Evolutionary conservation across 2,888 invertebrate species (phyloP).

Genomic region (Acleris literana): DNA sequence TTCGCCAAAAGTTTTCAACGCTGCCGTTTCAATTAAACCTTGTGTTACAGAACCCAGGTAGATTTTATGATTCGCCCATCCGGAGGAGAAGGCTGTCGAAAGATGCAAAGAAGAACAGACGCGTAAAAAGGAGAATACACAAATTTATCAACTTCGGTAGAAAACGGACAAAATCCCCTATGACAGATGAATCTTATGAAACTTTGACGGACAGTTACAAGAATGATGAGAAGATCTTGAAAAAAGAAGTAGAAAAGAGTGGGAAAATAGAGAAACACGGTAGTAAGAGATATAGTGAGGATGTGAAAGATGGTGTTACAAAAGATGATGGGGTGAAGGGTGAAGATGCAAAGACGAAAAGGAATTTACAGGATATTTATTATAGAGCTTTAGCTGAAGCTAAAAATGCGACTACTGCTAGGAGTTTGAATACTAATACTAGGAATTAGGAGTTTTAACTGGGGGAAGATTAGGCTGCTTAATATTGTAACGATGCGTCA

Average conservation of each 20-base stretch:
- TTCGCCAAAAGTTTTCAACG: no score
- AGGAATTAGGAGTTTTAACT: slow-evolving; percentile 17
- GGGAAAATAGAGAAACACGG: not conserved
- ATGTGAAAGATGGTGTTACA: not conserved
- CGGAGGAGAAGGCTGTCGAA: not conserved
- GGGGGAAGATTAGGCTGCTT: no score
- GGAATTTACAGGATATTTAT: slow-evolving; percentile 57
- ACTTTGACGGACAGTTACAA: slow-evolving; percentile 31
- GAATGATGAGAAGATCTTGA: not conserved
- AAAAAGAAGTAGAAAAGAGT: not conserved
- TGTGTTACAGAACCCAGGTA: not conserved
- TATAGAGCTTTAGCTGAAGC: slow-evolving; percentile 55
- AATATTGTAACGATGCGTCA: no score
- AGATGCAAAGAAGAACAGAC: not conserved
- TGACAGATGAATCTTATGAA: slow-evolving; percentile 37
- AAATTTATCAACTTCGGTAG: slow-evolving; percentile 47
- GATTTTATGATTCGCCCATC: not conserved
- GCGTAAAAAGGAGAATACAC: slow-evolving; percentile 31
- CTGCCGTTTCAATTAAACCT: not conserved
- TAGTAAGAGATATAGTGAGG: not conserved
- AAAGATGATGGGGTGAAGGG: not conserved
- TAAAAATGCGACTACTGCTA: slow-evolving; percentile 47
- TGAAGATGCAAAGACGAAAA: slow-evolving; percentile 38
- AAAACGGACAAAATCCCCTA: slow-evolving; percentile 49
- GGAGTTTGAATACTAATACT: not conserved